Conservation (phyloP, 1,140 invertebrate genomes). For the Phymorhynchus buccinoides region DNA sequence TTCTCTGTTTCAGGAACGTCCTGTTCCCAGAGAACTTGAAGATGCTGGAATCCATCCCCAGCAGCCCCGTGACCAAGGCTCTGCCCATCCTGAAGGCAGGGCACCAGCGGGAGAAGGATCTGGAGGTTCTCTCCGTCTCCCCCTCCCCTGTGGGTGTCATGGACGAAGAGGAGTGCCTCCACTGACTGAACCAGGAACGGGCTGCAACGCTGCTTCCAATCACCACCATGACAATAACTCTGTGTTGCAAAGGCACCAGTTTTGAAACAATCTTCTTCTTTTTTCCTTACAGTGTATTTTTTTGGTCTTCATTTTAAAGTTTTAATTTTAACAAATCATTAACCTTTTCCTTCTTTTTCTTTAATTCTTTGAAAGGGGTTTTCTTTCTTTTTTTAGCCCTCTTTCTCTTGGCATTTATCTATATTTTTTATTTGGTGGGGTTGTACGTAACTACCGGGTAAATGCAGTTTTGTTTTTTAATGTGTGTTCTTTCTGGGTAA, state of each 20-base stretch:
- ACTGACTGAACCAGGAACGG: not conserved
- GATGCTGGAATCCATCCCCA: not conserved
- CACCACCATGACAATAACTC: not conserved
- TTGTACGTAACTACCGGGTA: no score
- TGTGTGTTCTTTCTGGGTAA: not conserved
- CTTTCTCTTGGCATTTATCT: not conserved
- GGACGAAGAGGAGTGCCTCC: slow-evolving; percentile 30
- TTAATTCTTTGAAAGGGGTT: not conserved
- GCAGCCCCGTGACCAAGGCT: not conserved
- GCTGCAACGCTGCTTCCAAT: not conserved
- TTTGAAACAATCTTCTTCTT: not conserved
- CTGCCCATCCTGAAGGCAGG: slow-evolving; percentile 31
- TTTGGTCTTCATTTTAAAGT: not conserved
- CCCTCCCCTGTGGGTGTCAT: not conserved
- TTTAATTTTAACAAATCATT: not conserved
- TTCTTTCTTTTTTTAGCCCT: not conserved
- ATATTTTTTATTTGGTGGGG: not conserved
- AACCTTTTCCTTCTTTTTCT: not conserved
- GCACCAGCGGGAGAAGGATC: slow-evolving; percentile 22
- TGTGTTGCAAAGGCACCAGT: slow-evolving; percentile 4
- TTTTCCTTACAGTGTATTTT: not conserved
- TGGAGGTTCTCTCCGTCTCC: slow-evolving; percentile 13
- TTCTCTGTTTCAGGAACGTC: not conserved
- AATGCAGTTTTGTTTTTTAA: not conserved
- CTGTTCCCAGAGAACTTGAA: slow-evolving; percentile 7